Base-by-base conservation (phyloP, 2,888 invertebrate genomes). In the Apamea sordens region DNA sequence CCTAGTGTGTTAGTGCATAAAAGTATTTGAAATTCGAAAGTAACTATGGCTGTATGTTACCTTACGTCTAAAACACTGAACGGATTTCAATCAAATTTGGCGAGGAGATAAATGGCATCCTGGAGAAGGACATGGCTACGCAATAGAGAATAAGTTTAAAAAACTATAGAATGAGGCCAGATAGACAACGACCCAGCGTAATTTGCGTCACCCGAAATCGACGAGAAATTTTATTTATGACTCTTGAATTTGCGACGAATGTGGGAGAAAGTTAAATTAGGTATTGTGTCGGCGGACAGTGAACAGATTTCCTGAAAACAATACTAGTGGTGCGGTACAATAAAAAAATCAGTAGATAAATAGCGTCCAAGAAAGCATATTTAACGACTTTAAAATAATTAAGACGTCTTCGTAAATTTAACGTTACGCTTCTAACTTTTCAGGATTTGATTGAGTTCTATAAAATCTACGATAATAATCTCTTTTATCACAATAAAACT, bases 361-460 rank as follows among this genome's bases (percentile, higher is more conserved):
- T 36, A 56, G 53, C 78, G 18, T 47, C 24, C 24, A 24, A 28
- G 24, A 63, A 68, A 36, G n/a, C 50, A 59, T 53, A 53, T 44
- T 70, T 36, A 10, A 59, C 59, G 13, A 59, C n/a, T 41, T 56
- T 56, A 15, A 53, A 75, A 76, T 44, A 21, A 18, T 47, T 28
- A 44, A 32, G 24, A 47, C n/a, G 21, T 65, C 47, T 64, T 47
- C 56, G 59, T 80, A 70, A 70, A 56, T 24, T 50, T 41, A 79
- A 56, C 56, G 71, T 65, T 47, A 80, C 47, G 36, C 64, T 71
- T 56, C 47, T 50, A 47, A 79, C 7, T 72, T 71, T n/a, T 59
- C 36, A 65, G 24, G 47, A 36, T n/a, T 36, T 47, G 65, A 71
- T 65, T 53, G 41, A 47, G 24, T 78, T 69, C 50, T 36, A 69